Evolutionary conservation across 2,797 vertebrate genomes (phyloP).

Genomic region (Salmo trutta): DNA sequence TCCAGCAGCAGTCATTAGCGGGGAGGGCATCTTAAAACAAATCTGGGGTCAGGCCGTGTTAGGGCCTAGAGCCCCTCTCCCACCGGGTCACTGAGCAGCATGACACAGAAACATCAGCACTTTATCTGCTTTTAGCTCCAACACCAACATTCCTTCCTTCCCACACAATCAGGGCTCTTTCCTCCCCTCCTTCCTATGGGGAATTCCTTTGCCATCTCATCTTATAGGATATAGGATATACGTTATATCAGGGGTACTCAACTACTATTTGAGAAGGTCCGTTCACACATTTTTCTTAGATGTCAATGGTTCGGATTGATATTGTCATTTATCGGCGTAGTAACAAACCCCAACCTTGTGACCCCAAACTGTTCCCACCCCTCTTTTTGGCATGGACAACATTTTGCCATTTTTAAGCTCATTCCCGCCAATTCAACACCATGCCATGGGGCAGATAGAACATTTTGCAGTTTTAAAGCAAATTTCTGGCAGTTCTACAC

Average conservation of each 20-base stretch:
- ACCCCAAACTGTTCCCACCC: no score
- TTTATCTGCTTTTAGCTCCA: constrained; percentile 5
- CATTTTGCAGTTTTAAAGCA: no score
- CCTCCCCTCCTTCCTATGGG: constrained; percentile 7
- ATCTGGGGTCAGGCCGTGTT: constrained; percentile 59
- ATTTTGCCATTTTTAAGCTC: no score
- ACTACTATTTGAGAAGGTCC: constrained; percentile 34
- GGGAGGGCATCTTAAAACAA: constrained; percentile 64
- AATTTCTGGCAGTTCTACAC: no score
- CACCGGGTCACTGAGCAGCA: constrained; percentile 60
- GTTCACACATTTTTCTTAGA: no score
- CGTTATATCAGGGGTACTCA: no score
- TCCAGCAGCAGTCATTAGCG: constrained; percentile 66
- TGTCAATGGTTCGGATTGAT: no score
- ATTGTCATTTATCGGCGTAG: no score
- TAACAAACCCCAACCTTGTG: no score
- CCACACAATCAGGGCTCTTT: constrained; percentile 8
- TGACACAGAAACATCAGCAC: constrained; percentile 35
- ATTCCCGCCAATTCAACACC: no score
- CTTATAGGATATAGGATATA: not conserved
- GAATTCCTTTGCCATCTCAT: not conserved
- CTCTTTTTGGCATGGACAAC: no score
- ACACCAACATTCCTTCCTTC: constrained; percentile 10
- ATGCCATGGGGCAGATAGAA: no score
- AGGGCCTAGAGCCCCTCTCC: constrained; percentile 38